A percentile compares a stretch with the other conserved stretches of the same genome.
These are phyloP conservation scores for Mactra quadrangularis DNA, from an alignment of 1,140 invertebrate species.

Conservation along the genomic window DNA sequence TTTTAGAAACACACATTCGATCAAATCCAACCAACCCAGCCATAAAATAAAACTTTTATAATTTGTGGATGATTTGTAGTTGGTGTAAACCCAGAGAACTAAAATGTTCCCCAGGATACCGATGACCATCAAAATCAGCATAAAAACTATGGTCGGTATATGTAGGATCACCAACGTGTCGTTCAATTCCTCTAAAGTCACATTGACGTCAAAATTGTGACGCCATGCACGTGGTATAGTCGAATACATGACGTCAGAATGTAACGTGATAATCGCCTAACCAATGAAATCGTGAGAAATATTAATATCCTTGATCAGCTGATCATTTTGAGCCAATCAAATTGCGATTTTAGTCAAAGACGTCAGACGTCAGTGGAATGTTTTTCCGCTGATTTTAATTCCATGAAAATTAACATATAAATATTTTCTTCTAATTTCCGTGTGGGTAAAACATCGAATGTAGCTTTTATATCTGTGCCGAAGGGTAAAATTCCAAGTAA, in stretches of 20 bases:
- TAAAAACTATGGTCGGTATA: constrained; percentile 38
- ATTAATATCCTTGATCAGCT: too few species aligned
- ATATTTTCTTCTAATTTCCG: too few species aligned
- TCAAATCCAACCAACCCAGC: constrained; percentile 36
- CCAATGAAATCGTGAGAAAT: too few species aligned
- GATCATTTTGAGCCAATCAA: too few species aligned
- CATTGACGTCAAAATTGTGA: constrained; percentile 2
- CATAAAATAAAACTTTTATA: constrained; percentile 46
- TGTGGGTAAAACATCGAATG: too few species aligned
- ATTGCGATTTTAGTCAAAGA: too few species aligned
- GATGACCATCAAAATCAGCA: constrained; percentile 54
- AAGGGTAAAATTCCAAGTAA: too few species aligned
- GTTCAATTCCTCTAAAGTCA: constrained; percentile 38
- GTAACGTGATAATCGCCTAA: too few species aligned
- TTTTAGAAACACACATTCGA: constrained; percentile 24
- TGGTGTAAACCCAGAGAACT: constrained; percentile 66
- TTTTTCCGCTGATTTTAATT: too few species aligned
- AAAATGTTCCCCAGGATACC: constrained; percentile 67
- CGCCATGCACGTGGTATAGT: constrained; percentile 23
- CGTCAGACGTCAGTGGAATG: too few species aligned
- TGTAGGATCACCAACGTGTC: constrained; percentile 23
- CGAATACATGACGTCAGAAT: constrained; percentile 37
- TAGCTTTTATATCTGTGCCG: too few species aligned
- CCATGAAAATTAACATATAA: too few species aligned
- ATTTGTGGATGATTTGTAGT: constrained; percentile 19